phyloP scores from a whole-genome alignment of 2,113 vertebrate genomes.

The Nymphicus hollandicus region DNA sequence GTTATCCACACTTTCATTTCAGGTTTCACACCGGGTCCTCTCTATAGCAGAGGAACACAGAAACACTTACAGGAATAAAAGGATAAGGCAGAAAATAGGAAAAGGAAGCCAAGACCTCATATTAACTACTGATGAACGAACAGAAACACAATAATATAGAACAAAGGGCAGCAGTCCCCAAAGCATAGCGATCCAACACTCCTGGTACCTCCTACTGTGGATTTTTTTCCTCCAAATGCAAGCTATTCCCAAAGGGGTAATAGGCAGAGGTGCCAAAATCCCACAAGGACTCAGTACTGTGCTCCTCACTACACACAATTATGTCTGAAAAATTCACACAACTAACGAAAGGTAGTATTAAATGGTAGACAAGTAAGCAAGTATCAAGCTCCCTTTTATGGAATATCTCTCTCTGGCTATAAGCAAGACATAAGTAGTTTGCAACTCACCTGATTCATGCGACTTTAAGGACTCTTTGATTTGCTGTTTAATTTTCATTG shows the following conservation, averaged over 20 bases:
- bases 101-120: neutral
- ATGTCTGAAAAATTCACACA: neutral
- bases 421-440: neutral
- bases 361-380: neutral
- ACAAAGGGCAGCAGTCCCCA: neutral
- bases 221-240: neutral
- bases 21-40: neutral
- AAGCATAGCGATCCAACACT: neutral
- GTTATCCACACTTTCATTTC: neutral
- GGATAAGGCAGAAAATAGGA: neutral
- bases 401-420: neutral
- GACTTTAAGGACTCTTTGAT: conserved; percentile 69
- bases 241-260: neutral
- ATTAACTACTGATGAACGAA: neutral
- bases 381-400: neutral
- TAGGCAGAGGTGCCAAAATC: neutral
- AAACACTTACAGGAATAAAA: neutral
- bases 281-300: neutral
- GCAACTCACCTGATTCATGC: conserved; percentile 65
- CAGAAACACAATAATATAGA: neutral
- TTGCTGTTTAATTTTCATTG: conserved; percentile 82
- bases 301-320: neutral
- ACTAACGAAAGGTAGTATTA: neutral
- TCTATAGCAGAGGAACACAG: neutral
- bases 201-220: neutral